These are phyloP conservation scores for Apistogramma diplotaenia DNA, from an alignment of 2,113 vertebrate genomes.

Conservation along the genomic window DNA sequence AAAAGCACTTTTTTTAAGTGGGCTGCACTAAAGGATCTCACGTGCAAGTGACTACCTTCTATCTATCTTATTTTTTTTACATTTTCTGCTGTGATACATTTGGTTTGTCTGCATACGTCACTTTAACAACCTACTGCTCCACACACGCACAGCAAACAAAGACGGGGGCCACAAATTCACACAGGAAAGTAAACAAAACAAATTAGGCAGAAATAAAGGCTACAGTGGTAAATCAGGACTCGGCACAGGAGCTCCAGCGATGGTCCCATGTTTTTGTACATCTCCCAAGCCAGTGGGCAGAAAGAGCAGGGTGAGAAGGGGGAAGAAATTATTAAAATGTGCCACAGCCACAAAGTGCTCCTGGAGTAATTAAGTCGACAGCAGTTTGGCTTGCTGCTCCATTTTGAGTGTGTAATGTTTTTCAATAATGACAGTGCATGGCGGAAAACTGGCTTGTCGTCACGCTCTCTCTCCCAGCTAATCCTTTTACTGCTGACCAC, in stretches of 20 bases:
- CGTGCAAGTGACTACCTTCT: background rate
- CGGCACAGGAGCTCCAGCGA: background rate
- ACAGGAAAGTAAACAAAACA: background rate
- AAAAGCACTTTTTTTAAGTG: constrained; percentile 21
- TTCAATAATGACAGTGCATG: constrained; percentile 63
- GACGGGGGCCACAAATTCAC: background rate
- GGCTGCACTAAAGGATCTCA: constrained; percentile 24
- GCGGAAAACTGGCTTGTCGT: constrained; percentile 60
- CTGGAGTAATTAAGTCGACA: constrained; percentile 68
- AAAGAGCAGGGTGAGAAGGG: constrained; percentile 23
- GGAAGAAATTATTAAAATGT: constrained; percentile 64
- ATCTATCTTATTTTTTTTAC: background rate
- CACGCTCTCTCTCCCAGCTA: constrained; percentile 60
- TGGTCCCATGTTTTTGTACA: background rate
- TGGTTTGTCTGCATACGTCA: background rate
- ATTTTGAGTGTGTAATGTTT: constrained; percentile 67
- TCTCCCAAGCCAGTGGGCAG: constrained; percentile 4
- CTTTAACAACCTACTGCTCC: background rate
- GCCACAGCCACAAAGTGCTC: constrained; percentile 57
- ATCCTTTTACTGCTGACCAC: constrained; percentile 71
- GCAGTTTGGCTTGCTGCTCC: constrained; percentile 63
- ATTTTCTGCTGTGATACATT: background rate
- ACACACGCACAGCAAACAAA: background rate
- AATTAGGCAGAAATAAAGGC: background rate
- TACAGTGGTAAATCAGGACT: background rate